These are phyloP conservation scores for Schrankia costaestrigalis DNA, from an alignment of 2,888 invertebrate species.

Conservation along the genomic window DNA sequence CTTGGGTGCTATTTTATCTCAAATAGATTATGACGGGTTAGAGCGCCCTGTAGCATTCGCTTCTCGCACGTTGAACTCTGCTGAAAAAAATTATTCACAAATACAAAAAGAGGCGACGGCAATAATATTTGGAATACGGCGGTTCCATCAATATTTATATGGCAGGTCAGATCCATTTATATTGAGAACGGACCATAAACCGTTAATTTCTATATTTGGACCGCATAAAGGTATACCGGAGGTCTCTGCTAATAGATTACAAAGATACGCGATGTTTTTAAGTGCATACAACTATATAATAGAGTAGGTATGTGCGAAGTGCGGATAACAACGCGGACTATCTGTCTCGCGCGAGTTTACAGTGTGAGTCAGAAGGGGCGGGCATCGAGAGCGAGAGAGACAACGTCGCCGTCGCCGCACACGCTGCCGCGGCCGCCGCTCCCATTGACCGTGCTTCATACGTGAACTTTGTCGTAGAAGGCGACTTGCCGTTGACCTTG, in stretches of 20 bases:
- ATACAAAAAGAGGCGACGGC: conserved; percentile 34
- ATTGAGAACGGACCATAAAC: conserved; percentile 31
- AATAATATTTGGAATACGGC: conserved; percentile 25
- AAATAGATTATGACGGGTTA: too few relatives aligned
- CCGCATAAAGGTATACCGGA: conserved; percentile 4
- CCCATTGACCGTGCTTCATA: neutral
- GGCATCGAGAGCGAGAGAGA: neutral
- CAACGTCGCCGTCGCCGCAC: too few relatives aligned
- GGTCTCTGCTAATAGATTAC: conserved; percentile 3
- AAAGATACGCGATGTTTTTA: conserved; percentile 8
- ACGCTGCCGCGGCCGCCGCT: too few relatives aligned
- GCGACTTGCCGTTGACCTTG: neutral
- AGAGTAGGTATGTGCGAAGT: conserved; percentile 3
- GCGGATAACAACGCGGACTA: conserved; percentile 4
- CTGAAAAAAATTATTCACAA: conserved; percentile 27
- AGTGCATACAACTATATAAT: conserved; percentile 1
- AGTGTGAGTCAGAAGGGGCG: neutral
- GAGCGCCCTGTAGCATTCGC: too few relatives aligned
- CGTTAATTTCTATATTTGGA: conserved; percentile 27
- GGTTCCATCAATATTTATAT: conserved; percentile 29
- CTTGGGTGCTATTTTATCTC: conserved; percentile 6
- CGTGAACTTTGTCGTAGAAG: neutral
- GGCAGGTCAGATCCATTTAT: conserved; percentile 24
- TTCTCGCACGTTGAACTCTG: conserved; percentile 10
- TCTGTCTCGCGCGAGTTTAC: neutral